Percentiles rank a stretch among this genome's conserved stretches.
These are phyloP conservation scores for Cranoglanis bouderius DNA, from an alignment of 2,113 vertebrate genomes.

Conservation along the genomic window DNA sequence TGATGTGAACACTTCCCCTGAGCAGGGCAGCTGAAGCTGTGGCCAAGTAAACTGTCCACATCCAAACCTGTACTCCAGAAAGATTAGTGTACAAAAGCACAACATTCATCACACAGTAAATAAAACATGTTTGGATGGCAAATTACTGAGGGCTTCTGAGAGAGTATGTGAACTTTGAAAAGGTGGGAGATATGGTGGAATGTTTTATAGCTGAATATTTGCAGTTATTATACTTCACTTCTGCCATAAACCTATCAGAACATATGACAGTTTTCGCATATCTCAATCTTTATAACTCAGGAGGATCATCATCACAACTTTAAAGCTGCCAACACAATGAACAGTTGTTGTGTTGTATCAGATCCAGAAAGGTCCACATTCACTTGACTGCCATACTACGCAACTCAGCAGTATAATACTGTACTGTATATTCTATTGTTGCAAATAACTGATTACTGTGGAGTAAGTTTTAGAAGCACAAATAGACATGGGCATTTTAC, in stretches of 20 bases:
- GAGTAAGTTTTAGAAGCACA: background rate
- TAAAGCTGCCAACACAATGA: background rate
- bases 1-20: conserved; percentile 47
- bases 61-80: background rate
- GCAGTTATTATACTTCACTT: background rate
- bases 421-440: background rate
- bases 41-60: conserved; percentile 18
- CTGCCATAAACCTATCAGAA: background rate
- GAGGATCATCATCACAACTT: background rate
- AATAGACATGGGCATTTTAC: background rate
- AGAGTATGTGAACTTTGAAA: background rate
- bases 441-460: background rate
- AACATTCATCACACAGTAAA: background rate
- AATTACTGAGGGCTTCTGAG: background rate
- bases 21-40: background rate
- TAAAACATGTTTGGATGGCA: no score
- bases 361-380: background rate
- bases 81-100: background rate
- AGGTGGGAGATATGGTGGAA: background rate
- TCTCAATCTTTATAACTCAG: background rate
- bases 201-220: background rate
- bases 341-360: background rate
- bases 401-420: background rate
- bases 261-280: background rate
- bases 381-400: background rate